Percentiles rank a stretch among this genome's conserved stretches.
Conservation (phyloP, 2,797 vertebrate genomes). For the Xiphophorus birchmanni region DNA sequence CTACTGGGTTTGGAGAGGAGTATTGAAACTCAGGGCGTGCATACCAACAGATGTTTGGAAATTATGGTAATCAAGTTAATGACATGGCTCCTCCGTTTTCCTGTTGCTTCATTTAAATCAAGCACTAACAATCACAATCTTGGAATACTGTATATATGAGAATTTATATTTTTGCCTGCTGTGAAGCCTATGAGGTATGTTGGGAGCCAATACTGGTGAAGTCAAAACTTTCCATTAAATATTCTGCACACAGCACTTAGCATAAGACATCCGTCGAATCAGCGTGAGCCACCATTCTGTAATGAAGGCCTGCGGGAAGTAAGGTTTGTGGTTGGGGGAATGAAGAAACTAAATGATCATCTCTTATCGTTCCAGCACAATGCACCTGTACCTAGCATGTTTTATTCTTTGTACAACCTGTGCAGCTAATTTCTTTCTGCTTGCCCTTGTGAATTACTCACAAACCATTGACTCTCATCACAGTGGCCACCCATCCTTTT, state of each 20-base stretch:
- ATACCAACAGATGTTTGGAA: slow-evolving; percentile 66
- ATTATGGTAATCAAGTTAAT: slow-evolving; percentile 62
- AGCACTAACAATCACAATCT: slow-evolving; percentile 37
- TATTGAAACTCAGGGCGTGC: slow-evolving; percentile 35
- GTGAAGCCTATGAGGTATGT: slow-evolving; percentile 14
- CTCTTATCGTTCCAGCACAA: neutral
- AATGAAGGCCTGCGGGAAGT: slow-evolving; percentile 14
- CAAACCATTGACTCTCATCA: slow-evolving; percentile 34
- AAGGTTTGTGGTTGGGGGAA: slow-evolving; percentile 6
- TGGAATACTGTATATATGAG: slow-evolving; percentile 22
- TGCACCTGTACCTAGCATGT: slow-evolving; percentile 4
- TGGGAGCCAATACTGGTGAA: neutral
- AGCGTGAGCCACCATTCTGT: slow-evolving; percentile 1
- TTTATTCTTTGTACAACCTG: slow-evolving; percentile 20
- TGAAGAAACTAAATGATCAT: neutral
- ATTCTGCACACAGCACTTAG: slow-evolving; percentile 3
- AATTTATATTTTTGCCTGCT: slow-evolving; percentile 31
- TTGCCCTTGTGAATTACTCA: slow-evolving; percentile 26
- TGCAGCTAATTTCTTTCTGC: slow-evolving; percentile 13
- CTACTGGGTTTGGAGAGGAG: slow-evolving; percentile 40
- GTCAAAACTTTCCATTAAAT: neutral
- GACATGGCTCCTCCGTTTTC: slow-evolving; percentile 41
- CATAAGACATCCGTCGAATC: slow-evolving; percentile 18
- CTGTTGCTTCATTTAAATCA: slow-evolving; percentile 50
- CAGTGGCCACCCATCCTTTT: slow-evolving; percentile 16